Conservation (phyloP, 1,140 invertebrate genomes). For the Drosophila nigromelanica region DNA sequence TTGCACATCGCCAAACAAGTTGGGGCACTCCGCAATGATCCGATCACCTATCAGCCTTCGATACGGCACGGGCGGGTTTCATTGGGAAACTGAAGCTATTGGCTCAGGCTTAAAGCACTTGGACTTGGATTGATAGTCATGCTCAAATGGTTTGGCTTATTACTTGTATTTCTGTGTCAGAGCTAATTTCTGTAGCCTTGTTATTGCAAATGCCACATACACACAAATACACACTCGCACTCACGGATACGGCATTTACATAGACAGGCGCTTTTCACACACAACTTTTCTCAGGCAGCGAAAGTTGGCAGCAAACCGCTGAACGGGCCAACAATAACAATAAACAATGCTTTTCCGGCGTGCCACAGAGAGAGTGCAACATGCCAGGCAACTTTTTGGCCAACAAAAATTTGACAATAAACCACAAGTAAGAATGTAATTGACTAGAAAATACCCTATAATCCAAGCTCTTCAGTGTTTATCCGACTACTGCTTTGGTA, state of each 20-base stretch:
- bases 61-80: not conserved
- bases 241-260: conserved; percentile 29
- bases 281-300: conserved; percentile 55
- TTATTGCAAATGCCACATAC: conserved; percentile 43
- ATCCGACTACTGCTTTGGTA: too few relatives aligned
- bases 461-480: too few relatives aligned
- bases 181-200: conserved; percentile 56
- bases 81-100: conserved; percentile 6
- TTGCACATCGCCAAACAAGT: conserved; percentile 45
- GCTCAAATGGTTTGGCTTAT: conserved; percentile 31
- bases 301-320: conserved; percentile 44
- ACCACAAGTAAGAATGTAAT: not conserved
- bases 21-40: conserved; percentile 30
- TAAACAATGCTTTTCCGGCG: conserved; percentile 57
- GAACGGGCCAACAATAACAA: conserved; percentile 31
- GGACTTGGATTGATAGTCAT: conserved; percentile 40
- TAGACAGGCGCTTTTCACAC: conserved; percentile 45
- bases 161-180: conserved; percentile 32
- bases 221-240: conserved; percentile 9
- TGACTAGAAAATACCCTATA: conserved; percentile 9
- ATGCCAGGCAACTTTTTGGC: conserved; percentile 41
- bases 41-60: conserved; percentile 46
- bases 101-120: conserved; percentile 28
- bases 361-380: conserved; percentile 46
- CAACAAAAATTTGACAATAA: conserved; percentile 20